Base-by-base conservation (phyloP, 2,888 invertebrate species). In the Adelphocoris suturalis region DNA sequence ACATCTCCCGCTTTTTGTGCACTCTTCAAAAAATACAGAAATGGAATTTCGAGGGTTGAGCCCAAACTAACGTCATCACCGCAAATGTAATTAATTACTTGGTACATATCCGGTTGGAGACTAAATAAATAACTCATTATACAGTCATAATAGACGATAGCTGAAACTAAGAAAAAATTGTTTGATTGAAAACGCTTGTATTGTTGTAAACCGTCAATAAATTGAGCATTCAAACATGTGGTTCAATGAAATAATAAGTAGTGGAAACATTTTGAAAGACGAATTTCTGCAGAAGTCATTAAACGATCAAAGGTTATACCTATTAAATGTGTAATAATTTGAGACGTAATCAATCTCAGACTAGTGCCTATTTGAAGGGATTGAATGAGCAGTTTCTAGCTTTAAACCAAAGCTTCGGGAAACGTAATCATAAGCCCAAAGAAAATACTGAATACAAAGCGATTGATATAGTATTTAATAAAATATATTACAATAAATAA, bases 401-500 rank as follows among this genome's bases (percentile, higher is more conserved):
- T 37, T 37, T 37, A 37, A 4, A 37, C 7, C 7, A 37, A 7
- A 37, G 37, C 37, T 37, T 7, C 37, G 37, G 37, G 37, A 37
- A 37, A 37, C 2, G 3, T 37, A 52, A 52, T 2, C 11, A 11
- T 1, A 19, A 16, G 75, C 7, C 2, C 3, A 46, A 78, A 78
- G 13, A 78, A 78, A 78, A 46, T 46, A 19, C 13, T 47, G 19
- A 0, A 46, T n/a, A 78, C 7, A 47, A 47, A 47, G 23, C 23
- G 37, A 78, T 46, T 46, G 16, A 78, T 12, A 47, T 78, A 19
- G 28, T 78, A 46, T 78, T 28, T 68, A 68, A 68, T 68, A 19
- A 57, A 57, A 68, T 78, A 78, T 46, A 16, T 14, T 78, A 78
- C 78, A 78, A 78, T 46, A 78, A 46, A 46, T 46, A 46, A 47